Evolutionary conservation across 2,888 invertebrate genomes (phyloP), one percentile per base, ranked within the genome.

Genomic region (Therioaphis trifolii): DNA sequence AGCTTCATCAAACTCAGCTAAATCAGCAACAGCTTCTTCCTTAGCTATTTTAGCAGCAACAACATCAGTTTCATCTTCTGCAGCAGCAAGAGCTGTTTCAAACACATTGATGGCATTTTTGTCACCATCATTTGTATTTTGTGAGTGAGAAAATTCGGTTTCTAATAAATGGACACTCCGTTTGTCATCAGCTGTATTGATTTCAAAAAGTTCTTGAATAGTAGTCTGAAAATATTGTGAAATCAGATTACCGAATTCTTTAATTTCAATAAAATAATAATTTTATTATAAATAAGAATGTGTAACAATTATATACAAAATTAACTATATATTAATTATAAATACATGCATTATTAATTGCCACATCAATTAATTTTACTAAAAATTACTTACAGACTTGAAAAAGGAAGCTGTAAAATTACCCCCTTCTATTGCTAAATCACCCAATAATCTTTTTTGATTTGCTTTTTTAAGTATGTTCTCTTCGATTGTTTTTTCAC

Each of bases 401-500:
- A 99, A 96, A 89, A 95, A 97, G 0, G 97, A 96, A 18, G 99
- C 97, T 43, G 98, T 99, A 89, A 99, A 99, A 90, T 97, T 98
- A 12, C 99, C 99, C 86, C 96, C 97, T 90, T 99, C 99, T 88
- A 99, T 99, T 72, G 99, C 98, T 88, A 99, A 92, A 89, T 98
- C 96, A 77, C 98, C 98, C 43, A 99, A 92, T 88, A 97, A 91
- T 85, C 98, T 92, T 89, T 99, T 99, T 90, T 99, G 98, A 89
- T 96, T 96, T 4, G 99, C 99, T 89, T 99, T 99, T 90, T 97
- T 98, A 87, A 99, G 90, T 87, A 99, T 99, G 90, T 99, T 99
- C 90, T 99, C 99, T 91, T 99, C 99, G 66, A 99, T 95, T 14
- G 99, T 99, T 90, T 94, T 95, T 89, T 98, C 96, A 88, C 98